Evolutionary conservation across 2,797 vertebrate genomes (phyloP).

Genomic region (Triplophysa yarkandensis): DNA sequence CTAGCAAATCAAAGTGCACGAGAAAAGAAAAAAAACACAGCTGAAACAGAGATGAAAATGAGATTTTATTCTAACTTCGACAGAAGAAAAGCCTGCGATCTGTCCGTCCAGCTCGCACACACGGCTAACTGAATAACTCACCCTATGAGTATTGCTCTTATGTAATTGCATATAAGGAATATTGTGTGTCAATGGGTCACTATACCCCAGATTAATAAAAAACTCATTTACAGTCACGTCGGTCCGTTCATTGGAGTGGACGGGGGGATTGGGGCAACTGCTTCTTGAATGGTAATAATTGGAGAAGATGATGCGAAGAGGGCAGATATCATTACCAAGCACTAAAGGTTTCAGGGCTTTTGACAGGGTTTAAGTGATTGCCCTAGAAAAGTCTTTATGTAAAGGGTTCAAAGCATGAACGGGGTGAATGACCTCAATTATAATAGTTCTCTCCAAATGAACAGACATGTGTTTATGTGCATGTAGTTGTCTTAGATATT

Average conservation of each 20-base stretch:
- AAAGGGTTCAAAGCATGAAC: slow-evolving; percentile 44
- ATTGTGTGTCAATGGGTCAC: slow-evolving; percentile 20
- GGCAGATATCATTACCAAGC: slow-evolving; percentile 32
- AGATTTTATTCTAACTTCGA: slow-evolving; percentile 46
- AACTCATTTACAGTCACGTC: background rate
- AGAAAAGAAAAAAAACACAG: slow-evolving; percentile 37
- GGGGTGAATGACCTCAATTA: slow-evolving; percentile 56
- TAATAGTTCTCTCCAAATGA: slow-evolving; percentile 40
- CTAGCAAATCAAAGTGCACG: background rate
- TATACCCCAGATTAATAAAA: slow-evolving; percentile 36
- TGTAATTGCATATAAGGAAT: slow-evolving; percentile 29
- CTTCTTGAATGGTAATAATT: slow-evolving; percentile 35
- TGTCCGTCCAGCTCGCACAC: slow-evolving; percentile 29
- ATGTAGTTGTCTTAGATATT: slow-evolving; percentile 25
- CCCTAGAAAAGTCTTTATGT: slow-evolving; percentile 34
- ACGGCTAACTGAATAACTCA: slow-evolving; percentile 36
- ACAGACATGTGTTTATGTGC: slow-evolving; percentile 14
- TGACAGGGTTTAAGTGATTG: slow-evolving; percentile 37
- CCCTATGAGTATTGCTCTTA: slow-evolving; percentile 21
- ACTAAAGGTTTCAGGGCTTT: slow-evolving; percentile 24
- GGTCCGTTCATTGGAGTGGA: slow-evolving; percentile 18
- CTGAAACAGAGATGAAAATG: slow-evolving; percentile 44
- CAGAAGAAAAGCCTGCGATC: slow-evolving; percentile 35
- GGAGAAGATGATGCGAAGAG: slow-evolving; percentile 14
- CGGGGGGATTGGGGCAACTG: background rate